These are phyloP conservation scores for Oryzias sinensis DNA, from an alignment of 2,797 vertebrate genomes.

Conservation along the genomic window DNA sequence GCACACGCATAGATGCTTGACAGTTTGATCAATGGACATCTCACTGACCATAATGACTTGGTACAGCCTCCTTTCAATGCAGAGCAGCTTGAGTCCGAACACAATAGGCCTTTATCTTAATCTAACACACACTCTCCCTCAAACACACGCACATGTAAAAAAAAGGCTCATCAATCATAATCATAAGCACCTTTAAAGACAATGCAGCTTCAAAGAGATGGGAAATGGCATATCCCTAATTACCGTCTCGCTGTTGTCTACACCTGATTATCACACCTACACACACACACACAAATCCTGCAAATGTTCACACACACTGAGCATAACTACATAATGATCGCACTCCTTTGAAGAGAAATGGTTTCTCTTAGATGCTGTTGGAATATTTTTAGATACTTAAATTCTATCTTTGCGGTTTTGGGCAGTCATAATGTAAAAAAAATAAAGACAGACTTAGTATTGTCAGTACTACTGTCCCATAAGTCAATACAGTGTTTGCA, in stretches of 20 bases:
- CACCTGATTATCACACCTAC: slow-evolving; percentile 33
- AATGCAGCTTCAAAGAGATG: slow-evolving; percentile 59
- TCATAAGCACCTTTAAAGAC: slow-evolving; percentile 77
- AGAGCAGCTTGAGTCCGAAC: slow-evolving; percentile 59
- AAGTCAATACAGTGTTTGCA: no score
- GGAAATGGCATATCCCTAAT: slow-evolving; percentile 77
- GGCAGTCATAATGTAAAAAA: no score
- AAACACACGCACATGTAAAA: slow-evolving; percentile 24
- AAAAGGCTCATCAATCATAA: slow-evolving; percentile 78
- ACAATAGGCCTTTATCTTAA: slow-evolving; percentile 68
- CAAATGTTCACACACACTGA: slow-evolving; percentile 1
- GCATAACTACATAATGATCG: slow-evolving; percentile 11
- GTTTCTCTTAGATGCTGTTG: no score
- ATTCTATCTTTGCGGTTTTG: neutral
- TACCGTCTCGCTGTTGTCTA: slow-evolving; percentile 63
- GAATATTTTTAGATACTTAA: neutral
- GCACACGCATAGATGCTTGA: slow-evolving; percentile 56
- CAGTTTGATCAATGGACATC: slow-evolving; percentile 76
- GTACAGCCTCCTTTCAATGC: slow-evolving; percentile 61
- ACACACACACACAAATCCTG: slow-evolving; percentile 22
- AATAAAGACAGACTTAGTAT: no score
- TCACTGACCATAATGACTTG: slow-evolving; percentile 68
- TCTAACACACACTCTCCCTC: slow-evolving; percentile 23
- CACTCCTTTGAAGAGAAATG: slow-evolving; percentile 29
- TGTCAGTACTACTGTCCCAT: no score